These are phyloP conservation scores for Odocoileus virginianus DNA, from an alignment of 2,113 vertebrate genomes.

Conservation along the genomic window DNA sequence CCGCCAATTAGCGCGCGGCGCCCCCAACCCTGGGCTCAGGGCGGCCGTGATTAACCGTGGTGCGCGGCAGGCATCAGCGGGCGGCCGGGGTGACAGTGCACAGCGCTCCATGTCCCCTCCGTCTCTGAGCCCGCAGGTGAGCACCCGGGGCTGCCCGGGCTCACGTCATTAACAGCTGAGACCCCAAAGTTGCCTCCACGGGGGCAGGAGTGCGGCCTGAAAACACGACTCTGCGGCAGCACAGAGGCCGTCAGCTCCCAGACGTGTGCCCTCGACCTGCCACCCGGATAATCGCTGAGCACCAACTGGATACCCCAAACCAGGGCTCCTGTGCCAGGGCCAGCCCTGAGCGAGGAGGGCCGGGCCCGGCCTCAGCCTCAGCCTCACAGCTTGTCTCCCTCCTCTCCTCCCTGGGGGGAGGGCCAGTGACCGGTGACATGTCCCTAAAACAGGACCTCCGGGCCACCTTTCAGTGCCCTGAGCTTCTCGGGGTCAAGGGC, in stretches of 20 bases:
- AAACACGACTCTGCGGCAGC: fast-evolving
- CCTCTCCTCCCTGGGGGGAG: fast-evolving
- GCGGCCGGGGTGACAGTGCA: conserved; percentile 77
- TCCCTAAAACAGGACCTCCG: too few species aligned
- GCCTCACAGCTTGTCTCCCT: background rate
- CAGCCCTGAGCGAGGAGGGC: background rate
- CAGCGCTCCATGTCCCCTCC: conserved; percentile 76
- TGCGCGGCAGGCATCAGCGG: conserved; percentile 77
- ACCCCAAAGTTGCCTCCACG: conserved; percentile 32
- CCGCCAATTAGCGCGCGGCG: conserved; percentile 88
- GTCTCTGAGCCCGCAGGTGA: conserved; percentile 75
- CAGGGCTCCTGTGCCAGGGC: background rate
- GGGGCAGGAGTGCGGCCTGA: background rate
- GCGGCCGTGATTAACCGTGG: conserved; percentile 80
- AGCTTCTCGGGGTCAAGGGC: background rate
- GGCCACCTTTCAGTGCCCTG: fast-evolving
- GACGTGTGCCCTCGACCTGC: fast-evolving
- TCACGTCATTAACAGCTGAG: conserved; percentile 81
- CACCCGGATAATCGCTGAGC: fast-evolving
- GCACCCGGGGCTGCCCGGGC: conserved; percentile 65
- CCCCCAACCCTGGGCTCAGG: conserved; percentile 80
- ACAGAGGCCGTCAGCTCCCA: background rate
- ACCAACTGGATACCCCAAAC: fast-evolving
- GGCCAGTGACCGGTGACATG: fast-evolving
- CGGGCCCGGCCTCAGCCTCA: background rate